phyloP scores from a whole-genome alignment of 2,797 vertebrate genomes.

The Helostoma temminkii region DNA sequence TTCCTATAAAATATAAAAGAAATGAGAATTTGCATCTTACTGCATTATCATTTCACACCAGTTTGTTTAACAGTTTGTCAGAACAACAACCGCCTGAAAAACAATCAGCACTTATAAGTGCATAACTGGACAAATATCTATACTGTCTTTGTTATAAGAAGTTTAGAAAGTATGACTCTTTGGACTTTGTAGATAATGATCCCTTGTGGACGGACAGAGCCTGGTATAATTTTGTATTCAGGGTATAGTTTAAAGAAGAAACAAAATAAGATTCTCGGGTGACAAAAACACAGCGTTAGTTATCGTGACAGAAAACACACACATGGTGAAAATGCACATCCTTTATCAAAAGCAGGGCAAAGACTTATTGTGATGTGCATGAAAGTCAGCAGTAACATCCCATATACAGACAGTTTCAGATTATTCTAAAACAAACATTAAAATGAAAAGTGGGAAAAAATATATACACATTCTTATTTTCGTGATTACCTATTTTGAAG shows the following conservation, averaged over 20 bases:
- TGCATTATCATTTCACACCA: not conserved
- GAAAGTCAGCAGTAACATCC: constrained; percentile 13
- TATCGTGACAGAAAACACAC: constrained; percentile 2
- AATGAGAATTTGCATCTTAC: not conserved
- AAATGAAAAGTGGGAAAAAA: constrained; percentile 20
- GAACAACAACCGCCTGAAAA: not conserved
- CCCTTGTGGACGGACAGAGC: constrained; percentile 31
- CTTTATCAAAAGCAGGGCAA: constrained; percentile 1
- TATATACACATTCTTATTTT: constrained; percentile 54
- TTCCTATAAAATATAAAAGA: not conserved
- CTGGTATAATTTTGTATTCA: not conserved
- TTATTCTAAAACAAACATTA: constrained; percentile 9
- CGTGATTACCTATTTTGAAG: constrained; percentile 23
- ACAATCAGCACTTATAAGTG: not conserved
- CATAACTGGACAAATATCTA: not conserved
- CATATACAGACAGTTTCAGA: constrained; percentile 29
- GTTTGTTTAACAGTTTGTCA: constrained; percentile 1
- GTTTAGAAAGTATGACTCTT: not conserved
- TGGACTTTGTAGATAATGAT: not conserved
- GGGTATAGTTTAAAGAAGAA: constrained; percentile 1
- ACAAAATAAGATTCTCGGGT: not conserved
- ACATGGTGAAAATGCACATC: constrained; percentile 11
- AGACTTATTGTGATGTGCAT: constrained; percentile 13
- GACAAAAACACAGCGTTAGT: constrained; percentile 2
- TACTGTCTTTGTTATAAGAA: not conserved